Conservation (phyloP, 2,797 vertebrate genomes). For the Hoplostethus atlanticus region DNA sequence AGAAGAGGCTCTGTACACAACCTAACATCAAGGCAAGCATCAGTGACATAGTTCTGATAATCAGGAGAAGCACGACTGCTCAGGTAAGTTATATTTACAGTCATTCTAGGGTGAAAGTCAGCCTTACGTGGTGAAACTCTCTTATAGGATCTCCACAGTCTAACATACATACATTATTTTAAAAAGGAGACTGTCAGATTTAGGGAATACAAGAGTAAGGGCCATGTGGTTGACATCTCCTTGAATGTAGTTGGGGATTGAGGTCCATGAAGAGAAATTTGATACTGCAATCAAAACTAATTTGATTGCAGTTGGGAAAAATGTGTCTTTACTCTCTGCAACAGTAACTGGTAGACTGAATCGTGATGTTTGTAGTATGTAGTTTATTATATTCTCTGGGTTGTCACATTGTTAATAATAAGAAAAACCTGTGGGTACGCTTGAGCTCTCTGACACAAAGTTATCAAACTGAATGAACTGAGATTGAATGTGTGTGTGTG, state of each 20-base stretch:
- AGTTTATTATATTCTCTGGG: too few relatives aligned
- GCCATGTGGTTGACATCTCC: slow-evolving; percentile 10
- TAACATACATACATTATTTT: background rate
- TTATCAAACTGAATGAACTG: background rate
- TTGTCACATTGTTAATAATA: background rate
- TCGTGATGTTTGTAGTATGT: too few relatives aligned
- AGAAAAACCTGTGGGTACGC: background rate
- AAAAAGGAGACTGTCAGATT: background rate
- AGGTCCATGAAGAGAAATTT: background rate
- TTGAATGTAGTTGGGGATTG: slow-evolving; percentile 4
- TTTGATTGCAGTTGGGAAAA: background rate
- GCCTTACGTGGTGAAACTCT: background rate
- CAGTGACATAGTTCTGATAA: slow-evolving; percentile 28
- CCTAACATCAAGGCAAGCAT: slow-evolving; percentile 30
- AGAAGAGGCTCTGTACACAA: slow-evolving; percentile 45
- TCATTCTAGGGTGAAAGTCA: slow-evolving; percentile 10
- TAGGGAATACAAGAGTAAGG: background rate
- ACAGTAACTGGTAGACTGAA: too few relatives aligned
- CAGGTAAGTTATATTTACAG: slow-evolving; percentile 57
- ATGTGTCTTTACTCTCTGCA: background rate
- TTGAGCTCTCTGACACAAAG: background rate
- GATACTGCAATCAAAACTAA: background rate
- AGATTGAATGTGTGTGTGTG: slow-evolving; percentile 1
- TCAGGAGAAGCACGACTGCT: slow-evolving; percentile 19
- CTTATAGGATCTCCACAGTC: background rate